Evolutionary conservation across 1,140 invertebrate genomes (phyloP).

Genomic region (Drosophila melanica): DNA sequence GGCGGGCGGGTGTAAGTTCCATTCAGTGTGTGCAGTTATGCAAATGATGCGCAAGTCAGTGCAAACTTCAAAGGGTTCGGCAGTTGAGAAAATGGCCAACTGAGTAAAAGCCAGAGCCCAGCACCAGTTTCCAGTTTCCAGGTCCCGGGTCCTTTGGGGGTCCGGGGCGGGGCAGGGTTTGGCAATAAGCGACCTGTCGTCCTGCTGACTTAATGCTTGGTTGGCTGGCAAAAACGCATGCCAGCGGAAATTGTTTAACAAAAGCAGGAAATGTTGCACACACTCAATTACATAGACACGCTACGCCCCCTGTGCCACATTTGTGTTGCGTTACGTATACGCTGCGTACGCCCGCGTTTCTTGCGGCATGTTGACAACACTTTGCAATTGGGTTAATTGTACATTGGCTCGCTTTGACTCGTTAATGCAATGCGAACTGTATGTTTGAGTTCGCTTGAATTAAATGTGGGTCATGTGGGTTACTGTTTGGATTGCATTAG

Average conservation of each 20-base stretch:
- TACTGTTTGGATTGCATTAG: background rate
- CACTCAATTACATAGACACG: conserved; percentile 61
- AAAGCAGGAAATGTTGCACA: conserved; percentile 69
- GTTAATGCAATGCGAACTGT: conserved; percentile 28
- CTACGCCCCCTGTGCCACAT: conserved; percentile 2
- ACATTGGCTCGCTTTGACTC: conserved; percentile 60
- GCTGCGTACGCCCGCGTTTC: conserved; percentile 60
- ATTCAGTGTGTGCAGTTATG: conserved; percentile 25
- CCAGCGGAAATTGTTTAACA: conserved; percentile 74
- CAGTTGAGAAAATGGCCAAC: conserved; percentile 16
- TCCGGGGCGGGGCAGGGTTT: too few species aligned
- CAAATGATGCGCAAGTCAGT: conserved; percentile 36
- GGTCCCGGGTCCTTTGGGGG: too few species aligned
- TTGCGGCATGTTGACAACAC: conserved; percentile 76
- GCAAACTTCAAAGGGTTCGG: conserved; percentile 38
- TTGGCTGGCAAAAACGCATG: conserved; percentile 40
- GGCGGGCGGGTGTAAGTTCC: background rate
- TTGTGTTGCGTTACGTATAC: conserved; percentile 63
- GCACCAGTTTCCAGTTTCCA: background rate
- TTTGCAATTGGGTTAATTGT: conserved; percentile 81
- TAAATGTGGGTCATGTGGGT: conserved; percentile 70
- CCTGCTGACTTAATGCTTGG: conserved; percentile 35
- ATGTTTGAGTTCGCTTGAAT: background rate
- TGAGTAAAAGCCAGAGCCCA: conserved; percentile 4
- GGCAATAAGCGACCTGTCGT: conserved; percentile 15